phyloP scores from a whole-genome alignment of 2,888 invertebrate species.

The Deilephila porcellus region DNA sequence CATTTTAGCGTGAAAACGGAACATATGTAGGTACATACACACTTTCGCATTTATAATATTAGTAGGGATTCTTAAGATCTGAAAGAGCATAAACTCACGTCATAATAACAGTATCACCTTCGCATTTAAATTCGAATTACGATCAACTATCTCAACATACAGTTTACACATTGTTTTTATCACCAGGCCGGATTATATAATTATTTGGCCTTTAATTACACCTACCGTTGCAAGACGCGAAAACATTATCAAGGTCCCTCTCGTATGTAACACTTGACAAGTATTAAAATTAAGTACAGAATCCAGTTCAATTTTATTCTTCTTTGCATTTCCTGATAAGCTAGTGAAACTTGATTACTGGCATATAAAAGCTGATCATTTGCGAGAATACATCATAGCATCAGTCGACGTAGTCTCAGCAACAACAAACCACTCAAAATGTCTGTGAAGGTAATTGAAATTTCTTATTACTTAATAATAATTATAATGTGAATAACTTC shows the following conservation, averaged over 20 bases:
- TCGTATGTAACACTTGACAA: not conserved
- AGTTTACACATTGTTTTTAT: conserved; percentile 1
- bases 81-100: not conserved
- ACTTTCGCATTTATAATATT: no score
- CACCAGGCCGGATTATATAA: conserved; percentile 14
- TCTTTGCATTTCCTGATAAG: conserved; percentile 50
- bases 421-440: conserved; percentile 55
- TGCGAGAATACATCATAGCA: conserved; percentile 51
- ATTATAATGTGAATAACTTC: not conserved
- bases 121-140: not conserved
- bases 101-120: not conserved
- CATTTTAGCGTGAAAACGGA: no score
- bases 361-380: conserved; percentile 57
- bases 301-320: conserved; percentile 28
- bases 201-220: conserved; percentile 14
- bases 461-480: not conserved
- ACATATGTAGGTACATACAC: no score
- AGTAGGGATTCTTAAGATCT: not conserved
- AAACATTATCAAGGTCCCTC: conserved; percentile 28
- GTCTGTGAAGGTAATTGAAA: conserved; percentile 67
- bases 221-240: conserved; percentile 8
- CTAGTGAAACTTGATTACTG: conserved; percentile 38
- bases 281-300: conserved; percentile 24
- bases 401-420: conserved; percentile 62
- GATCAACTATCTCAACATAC: not conserved